Conservation (phyloP, 2,888 invertebrate species). For the Linnaemya vulpina region DNA sequence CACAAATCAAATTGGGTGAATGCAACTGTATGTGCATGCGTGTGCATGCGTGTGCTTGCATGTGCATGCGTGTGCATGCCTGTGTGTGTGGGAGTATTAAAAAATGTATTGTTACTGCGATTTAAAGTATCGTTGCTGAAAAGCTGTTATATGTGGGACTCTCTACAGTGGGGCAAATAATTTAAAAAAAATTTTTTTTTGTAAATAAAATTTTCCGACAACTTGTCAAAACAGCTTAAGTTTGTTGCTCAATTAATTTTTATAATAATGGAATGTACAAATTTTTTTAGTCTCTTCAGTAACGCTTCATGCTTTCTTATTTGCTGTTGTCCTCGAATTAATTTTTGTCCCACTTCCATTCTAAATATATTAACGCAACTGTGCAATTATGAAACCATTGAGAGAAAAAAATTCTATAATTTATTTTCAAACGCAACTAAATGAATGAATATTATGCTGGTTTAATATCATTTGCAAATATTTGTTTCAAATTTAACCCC, state of each 20-base stretch:
- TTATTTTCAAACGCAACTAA: slow-evolving; percentile 58
- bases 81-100: slow-evolving; percentile 10
- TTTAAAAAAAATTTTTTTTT: neutral
- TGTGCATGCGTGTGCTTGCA: neutral
- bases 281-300: neutral
- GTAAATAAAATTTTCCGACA: no score
- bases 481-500: slow-evolving; percentile 56
- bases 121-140: slow-evolving; percentile 3
- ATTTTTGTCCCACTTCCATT: slow-evolving; percentile 3
- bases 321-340: neutral
- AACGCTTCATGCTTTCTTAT: neutral
- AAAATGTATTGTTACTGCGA: slow-evolving; percentile 55
- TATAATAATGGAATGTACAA: no score
- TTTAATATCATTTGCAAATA: slow-evolving; percentile 24
- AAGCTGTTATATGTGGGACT: neutral
- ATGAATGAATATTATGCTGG: slow-evolving; percentile 38
- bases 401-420: slow-evolving; percentile 55
- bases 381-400: slow-evolving; percentile 38
- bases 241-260: no score
- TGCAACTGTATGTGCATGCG: neutral
- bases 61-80: slow-evolving; percentile 4
- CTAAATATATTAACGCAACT: neutral
- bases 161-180: neutral
- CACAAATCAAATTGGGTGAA: slow-evolving; percentile 42
- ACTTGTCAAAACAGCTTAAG: no score